These are phyloP conservation scores for Alca torda DNA, from an alignment of 2,797 vertebrate species.

Conservation along the genomic window DNA sequence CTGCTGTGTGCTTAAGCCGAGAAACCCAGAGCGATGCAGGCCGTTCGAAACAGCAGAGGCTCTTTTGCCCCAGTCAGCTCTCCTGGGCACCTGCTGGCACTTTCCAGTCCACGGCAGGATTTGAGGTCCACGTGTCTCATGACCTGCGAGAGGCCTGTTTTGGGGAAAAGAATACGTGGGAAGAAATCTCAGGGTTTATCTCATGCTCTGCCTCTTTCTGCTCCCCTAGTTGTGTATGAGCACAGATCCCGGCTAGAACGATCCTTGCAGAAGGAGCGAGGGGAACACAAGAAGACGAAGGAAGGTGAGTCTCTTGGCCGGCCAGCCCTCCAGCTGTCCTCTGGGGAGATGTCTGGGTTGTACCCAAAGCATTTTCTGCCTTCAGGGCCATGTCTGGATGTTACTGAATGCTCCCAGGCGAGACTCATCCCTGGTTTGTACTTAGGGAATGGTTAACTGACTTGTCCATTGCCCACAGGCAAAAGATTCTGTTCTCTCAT, in stretches of 20 bases:
- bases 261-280: conserved; percentile 76
- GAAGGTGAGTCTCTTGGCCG: conserved; percentile 64
- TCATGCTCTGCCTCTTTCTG: neutral
- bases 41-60: no score
- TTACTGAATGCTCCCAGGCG: neutral
- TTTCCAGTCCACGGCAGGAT: neutral
- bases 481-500: neutral
- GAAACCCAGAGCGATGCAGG: neutral
- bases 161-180: neutral
- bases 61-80: neutral
- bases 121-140: accelerated
- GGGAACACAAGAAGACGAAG: conserved; percentile 79
- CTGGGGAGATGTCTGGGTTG: neutral
- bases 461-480: neutral
- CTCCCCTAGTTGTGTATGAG: conserved; percentile 74
- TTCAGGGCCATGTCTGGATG: neutral
- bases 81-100: neutral
- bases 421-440: neutral
- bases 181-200: neutral
- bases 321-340: neutral
- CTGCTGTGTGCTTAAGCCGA: neutral
- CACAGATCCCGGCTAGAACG: conserved; percentile 76
- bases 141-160: neutral
- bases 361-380: neutral
- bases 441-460: neutral